Base-by-base conservation (phyloP, 1,140 invertebrate genomes). In the Tetragonula clypearis region DNA sequence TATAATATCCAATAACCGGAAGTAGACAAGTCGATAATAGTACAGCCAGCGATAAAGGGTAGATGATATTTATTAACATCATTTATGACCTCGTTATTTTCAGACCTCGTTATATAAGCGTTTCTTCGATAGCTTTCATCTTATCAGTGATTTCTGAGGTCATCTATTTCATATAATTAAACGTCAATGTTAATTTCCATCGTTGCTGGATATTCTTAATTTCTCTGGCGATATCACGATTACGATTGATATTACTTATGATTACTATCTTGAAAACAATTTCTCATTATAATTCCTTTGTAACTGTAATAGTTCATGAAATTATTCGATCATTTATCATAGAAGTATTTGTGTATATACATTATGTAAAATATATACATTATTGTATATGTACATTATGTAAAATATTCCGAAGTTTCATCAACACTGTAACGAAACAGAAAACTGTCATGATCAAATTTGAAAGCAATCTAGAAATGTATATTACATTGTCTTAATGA, bases 11-110 rank as follows among this genome's bases (percentile, higher is more conserved):
- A 62, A 77, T 62, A 77, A 62, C 35, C 30, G 56, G 19, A 62
- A 21, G 60, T 14, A 62, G 41, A 41, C 58, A 58, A 60, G 41
- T n/a, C 58, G 30, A 77, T 77, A 77, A 2, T n/a, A 17, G 30
- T 76, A 35, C 60, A 11, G 56, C 55, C 19, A 21, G 19, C 21
- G 75, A 41, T 77, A 62, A 77, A 77, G 58, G 75, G 58, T 62
- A 41, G 23, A 77, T 77, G 14, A 8, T n/a, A 49, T 21, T 60
- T 62, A 77, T 62, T 58, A 35, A 1, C 23, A 8, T 17, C 8
- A 35, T 35, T 35, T 35, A 35, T 35, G 35, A 35, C 35, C 35
- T 35, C 15, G 56, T 62, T 65, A 77, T 77, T 77, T n/a, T 65
- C 58, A 65, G 12, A 17, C 15, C 4, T 9, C 35, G 58, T 62